Evolutionary conservation across 2,888 invertebrate species (phyloP).

Genomic region (Mellilla xanthometata): DNA sequence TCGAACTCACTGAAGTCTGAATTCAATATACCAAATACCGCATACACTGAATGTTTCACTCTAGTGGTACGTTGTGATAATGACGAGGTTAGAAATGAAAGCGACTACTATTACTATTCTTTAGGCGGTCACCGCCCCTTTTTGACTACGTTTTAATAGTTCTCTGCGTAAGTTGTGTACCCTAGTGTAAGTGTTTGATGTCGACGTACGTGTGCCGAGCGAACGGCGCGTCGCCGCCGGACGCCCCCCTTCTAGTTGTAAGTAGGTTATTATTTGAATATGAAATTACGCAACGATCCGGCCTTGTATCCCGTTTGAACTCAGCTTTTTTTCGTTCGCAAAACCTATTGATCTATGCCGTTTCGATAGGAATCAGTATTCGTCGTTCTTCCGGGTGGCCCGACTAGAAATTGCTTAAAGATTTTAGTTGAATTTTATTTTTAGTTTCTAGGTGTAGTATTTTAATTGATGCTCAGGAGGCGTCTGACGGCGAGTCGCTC

Average conservation of each 20-base stretch:
- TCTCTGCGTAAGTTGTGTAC: constrained; percentile 50
- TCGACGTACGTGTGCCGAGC: constrained; percentile 34
- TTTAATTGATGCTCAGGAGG: constrained; percentile 49
- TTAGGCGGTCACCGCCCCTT: too few relatives aligned
- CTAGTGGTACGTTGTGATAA: too few relatives aligned
- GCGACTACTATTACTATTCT: too few relatives aligned
- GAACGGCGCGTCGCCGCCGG: constrained; percentile 44
- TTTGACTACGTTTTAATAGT: constrained; percentile 29
- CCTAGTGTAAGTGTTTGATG: constrained; percentile 52
- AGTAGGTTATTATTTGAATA: constrained; percentile 62
- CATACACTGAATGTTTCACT: too few relatives aligned
- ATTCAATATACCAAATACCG: too few relatives aligned
- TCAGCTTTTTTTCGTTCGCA: constrained; percentile 34
- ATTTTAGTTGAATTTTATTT: constrained; percentile 61
- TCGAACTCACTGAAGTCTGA: too few relatives aligned
- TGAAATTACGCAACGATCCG: constrained; percentile 41
- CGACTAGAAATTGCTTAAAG: constrained; percentile 48
- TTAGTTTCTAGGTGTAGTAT: constrained; percentile 45
- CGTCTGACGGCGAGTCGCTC: constrained; percentile 53
- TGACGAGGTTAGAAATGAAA: too few relatives aligned
- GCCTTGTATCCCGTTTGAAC: constrained; percentile 27
- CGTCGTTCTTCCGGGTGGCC: constrained; percentile 43
- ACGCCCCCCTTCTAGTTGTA: constrained; percentile 59
- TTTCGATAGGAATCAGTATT: constrained; percentile 53
- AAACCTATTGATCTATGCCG: constrained; percentile 47